phyloP scores from a whole-genome alignment of 2,888 invertebrate species.

The Alitta virens region DNA sequence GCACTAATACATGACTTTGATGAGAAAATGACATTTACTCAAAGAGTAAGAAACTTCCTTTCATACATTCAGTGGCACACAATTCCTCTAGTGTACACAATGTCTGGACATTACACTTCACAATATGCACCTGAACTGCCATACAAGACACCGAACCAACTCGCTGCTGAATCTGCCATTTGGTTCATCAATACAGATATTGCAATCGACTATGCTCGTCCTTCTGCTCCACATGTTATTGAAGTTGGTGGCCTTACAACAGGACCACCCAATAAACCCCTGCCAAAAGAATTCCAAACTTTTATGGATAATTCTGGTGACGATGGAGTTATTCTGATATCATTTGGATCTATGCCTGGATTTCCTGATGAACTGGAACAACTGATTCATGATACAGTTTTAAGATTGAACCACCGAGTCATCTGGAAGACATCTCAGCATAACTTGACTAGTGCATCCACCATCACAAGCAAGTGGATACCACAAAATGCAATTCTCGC shows the following conservation, averaged over 20 bases:
- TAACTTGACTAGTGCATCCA: no score
- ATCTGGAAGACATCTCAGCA: neutral
- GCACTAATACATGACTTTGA: neutral
- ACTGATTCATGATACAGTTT: neutral
- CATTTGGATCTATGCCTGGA: constrained; percentile 28
- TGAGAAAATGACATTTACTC: neutral
- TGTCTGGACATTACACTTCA: neutral
- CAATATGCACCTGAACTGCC: neutral
- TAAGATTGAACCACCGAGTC: neutral
- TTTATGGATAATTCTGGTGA: constrained; percentile 25
- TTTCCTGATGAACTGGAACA: constrained; percentile 14
- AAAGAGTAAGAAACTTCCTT: neutral
- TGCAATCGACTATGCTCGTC: constrained; percentile 28
- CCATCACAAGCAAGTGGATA: constrained; percentile 26
- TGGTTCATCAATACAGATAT: constrained; percentile 28
- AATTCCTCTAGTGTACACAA: neutral
- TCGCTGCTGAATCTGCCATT: constrained; percentile 18
- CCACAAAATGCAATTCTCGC: constrained; percentile 37
- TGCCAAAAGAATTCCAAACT: constrained; percentile 20
- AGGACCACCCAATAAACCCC: constrained; percentile 14
- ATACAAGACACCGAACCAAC: neutral
- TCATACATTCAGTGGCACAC: neutral
- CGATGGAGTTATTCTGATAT: constrained; percentile 31
- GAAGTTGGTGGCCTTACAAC: constrained; percentile 28
- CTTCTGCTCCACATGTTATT: constrained; percentile 26